Base-by-base conservation (phyloP, 2,113 vertebrate genomes). In the Sylvia atricapilla region DNA sequence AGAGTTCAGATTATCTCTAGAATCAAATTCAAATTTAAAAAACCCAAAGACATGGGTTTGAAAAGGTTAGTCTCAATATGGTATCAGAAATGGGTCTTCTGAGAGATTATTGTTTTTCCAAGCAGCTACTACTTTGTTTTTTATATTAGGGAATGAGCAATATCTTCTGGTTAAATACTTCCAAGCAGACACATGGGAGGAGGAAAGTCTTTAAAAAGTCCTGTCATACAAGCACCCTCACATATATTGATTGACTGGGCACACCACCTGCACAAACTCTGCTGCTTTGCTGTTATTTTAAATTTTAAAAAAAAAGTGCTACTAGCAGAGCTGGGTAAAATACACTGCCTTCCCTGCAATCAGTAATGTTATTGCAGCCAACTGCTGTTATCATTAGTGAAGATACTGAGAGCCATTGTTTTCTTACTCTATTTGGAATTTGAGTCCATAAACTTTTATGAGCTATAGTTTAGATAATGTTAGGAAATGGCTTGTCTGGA, bases 401-500 rank as follows among this genome's bases (percentile, higher is more conserved):
- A 93, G 90, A 84, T 67, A 73, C 47, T 90, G 72, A 63, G 18
- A 64, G 66, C 35, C 23, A 80, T 92, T 95, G 92, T 96, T 84
- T 90, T 84, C 78, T 88, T 52, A 53, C 39, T 88, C 63, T 63
- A 0, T 93, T 89, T 87, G 87, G 44, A 95, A 56, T 53, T 10
- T 83, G 52, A 95, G 82, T 92, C 88, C 64, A 96, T 96, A 93
- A 94, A 95, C 22, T 93, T 96, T 96, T 95, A 97, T 93, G 95
- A 97, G 92, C 72, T 96, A 33, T 78, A 72, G 94, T 94, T 96
- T 95, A 97, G 94, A 94, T 96, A 96, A 95, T 78, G 41, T 86
- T 93, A 96, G 94, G 94, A 97, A 97, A 72, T 92, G 47, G 82
- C 52, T 92, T 78, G 88, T 96, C 94, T 95, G 88, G 76, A 96